Conservation (phyloP, 2,797 vertebrate species). For the Poecilia gillii region DNA sequence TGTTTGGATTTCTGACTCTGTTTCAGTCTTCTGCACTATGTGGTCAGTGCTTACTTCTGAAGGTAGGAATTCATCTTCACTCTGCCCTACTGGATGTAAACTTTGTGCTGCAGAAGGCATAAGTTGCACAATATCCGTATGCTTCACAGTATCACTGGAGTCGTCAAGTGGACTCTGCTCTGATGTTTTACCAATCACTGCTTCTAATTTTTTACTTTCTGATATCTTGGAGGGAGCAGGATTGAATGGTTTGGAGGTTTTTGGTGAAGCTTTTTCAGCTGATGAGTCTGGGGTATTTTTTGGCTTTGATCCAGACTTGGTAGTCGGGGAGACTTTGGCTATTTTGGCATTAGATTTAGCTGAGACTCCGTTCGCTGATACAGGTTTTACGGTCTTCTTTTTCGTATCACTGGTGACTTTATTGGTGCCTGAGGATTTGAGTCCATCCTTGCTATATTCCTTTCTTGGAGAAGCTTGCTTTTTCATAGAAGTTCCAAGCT, state of each 20-base stretch:
- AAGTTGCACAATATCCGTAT: constrained; percentile 7
- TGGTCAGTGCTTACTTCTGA: constrained; percentile 29
- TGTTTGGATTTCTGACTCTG: constrained; percentile 25
- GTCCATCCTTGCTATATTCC: constrained; percentile 81
- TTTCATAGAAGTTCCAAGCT: constrained; percentile 76
- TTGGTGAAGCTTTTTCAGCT: constrained; percentile 76
- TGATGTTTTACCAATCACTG: constrained; percentile 42
- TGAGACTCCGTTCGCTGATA: constrained; percentile 56
- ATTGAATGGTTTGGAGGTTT: constrained; percentile 76
- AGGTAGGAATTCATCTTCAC: constrained; percentile 24
- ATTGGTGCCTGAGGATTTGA: constrained; percentile 59
- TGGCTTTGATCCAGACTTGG: constrained; percentile 83
- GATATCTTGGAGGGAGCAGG: constrained; percentile 77
- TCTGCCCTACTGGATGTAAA: constrained; percentile 26
- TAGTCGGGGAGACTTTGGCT: constrained; percentile 59
- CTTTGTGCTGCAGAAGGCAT: neutral
- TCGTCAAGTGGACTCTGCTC: constrained; percentile 26
- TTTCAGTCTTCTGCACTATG: constrained; percentile 29
- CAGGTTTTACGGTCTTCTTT: constrained; percentile 83
- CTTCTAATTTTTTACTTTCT: constrained; percentile 64
- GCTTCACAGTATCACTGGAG: constrained; percentile 12
- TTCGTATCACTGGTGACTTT: constrained; percentile 76
- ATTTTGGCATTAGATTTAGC: constrained; percentile 82
- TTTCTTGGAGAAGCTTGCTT: constrained; percentile 88
- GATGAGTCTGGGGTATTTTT: constrained; percentile 76